These are phyloP conservation scores for Neolamprologus kungweensis DNA, from an alignment of 2,113 vertebrate species.

Conservation along the genomic window DNA sequence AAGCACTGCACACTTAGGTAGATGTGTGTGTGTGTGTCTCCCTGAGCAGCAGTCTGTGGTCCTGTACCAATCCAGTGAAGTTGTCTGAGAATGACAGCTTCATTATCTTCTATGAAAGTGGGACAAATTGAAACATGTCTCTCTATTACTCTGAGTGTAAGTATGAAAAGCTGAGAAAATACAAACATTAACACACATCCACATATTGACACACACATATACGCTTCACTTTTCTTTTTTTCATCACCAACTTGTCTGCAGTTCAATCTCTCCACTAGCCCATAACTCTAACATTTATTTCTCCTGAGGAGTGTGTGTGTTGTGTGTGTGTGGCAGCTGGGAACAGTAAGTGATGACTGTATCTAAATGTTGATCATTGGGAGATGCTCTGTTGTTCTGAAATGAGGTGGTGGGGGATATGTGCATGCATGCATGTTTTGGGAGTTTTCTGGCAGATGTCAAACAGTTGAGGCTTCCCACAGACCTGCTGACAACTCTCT, in stretches of 20 bases:
- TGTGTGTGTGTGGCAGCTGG: slow-evolving; percentile 86
- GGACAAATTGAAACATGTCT: slow-evolving; percentile 99
- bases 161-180: slow-evolving; percentile 20
- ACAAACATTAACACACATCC: slow-evolving; percentile 14
- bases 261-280: not conserved
- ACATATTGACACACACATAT: not conserved
- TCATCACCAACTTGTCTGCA: not conserved
- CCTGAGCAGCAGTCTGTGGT: slow-evolving; percentile 62
- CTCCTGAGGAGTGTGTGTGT: slow-evolving; percentile 33
- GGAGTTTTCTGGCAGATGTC: slow-evolving; percentile 84
- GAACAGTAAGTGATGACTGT: slow-evolving; percentile 94
- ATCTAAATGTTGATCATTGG: slow-evolving; percentile 98
- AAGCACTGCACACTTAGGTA: slow-evolving; percentile 10
- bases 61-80: slow-evolving; percentile 91
- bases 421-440: not conserved
- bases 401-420: slow-evolving; percentile 61
- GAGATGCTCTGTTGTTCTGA: slow-evolving; percentile 84
- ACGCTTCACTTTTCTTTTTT: not conserved
- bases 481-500: slow-evolving; percentile 67
- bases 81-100: slow-evolving; percentile 98
- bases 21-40: slow-evolving; percentile 10
- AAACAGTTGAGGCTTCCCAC: slow-evolving; percentile 81
- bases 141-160: slow-evolving; percentile 81
- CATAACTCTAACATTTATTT: not conserved
- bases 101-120: slow-evolving; percentile 99